Conservation (phyloP, 2,113 vertebrate species). For the human region GRCh38 chr12:47033001-47033500, state of each 20-base stretch:
- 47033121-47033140: neutral
- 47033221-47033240: accelerated
- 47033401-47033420: neutral
- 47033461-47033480: neutral
- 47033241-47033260: accelerated
- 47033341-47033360: neutral
- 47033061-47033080: neutral
- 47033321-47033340: neutral
- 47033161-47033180: neutral
- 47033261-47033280: neutral
- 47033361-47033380: neutral
- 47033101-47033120: neutral
- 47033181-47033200: neutral
- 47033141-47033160: neutral
- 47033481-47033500: neutral
- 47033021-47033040: neutral
- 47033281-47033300: accelerated
- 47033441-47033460: neutral
- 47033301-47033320: neutral
- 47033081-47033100: neutral
- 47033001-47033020: neutral
- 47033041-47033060: neutral
- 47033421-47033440: neutral
- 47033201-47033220: accelerated
- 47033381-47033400: neutral